Base-by-base conservation (phyloP, 1,140 invertebrate species). In the Littorina saxatilis region DNA sequence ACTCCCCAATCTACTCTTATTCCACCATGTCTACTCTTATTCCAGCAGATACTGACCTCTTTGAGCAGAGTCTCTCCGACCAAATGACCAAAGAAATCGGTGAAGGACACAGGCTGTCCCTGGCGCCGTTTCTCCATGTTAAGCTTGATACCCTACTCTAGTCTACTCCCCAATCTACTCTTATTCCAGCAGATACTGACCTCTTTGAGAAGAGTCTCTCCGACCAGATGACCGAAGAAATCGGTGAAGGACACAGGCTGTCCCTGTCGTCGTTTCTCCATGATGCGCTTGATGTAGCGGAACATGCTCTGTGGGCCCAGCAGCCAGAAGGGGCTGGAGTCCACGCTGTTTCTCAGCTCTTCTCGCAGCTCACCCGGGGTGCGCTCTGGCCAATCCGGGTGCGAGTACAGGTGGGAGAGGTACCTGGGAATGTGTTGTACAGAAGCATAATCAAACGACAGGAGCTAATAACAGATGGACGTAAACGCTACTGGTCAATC, bases 241-340 rank as follows among this genome's bases (percentile, higher is more conserved):
- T 94, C 93, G 11, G 93, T 94, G 79, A 93, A 93, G 66, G 91
- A 92, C 63, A 94, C 90, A 15, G 93, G 93, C 77, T 93, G 93
- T 17, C 93, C 93, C 23, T 85, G 83, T 50, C 86, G 86, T 32
- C 89, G 82, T 81, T 94, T 93, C n/a, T 87, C 85, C 77, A 90
- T 82, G 35, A 93, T 92, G n/a, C 84, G 87, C 17, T 84, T 85
- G 13, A 92, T 82, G 81, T 93, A 93, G 7, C 86, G 84, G 66
- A 85, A 91, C 80, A 92, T 83, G 40, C 85, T 87, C n/a, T 83
- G 82, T 37, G 90, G 89, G 37, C 82, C 87, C n/a, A 93, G 81
- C 15, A 91, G 86, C 84, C 88, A 87, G 50, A 91, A 87, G 5
- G 88, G 88, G 81, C 90, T 92, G 23, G 88, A 88, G 13, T 90